phyloP scores from a whole-genome alignment of 2,888 invertebrate species.

The Apamea crenata region DNA sequence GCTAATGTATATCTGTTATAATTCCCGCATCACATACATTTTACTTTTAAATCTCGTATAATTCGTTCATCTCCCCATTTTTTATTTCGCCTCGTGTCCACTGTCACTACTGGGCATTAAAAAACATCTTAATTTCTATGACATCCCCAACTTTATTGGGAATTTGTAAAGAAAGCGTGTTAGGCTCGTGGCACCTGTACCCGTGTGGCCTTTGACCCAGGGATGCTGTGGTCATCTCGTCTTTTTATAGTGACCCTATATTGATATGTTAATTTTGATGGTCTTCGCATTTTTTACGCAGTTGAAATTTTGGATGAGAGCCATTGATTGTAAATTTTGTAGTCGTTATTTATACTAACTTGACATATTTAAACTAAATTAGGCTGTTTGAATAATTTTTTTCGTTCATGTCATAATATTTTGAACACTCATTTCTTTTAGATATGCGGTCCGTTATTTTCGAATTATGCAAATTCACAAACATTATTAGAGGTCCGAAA shows the following conservation, averaged over 20 bases:
- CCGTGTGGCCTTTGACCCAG: constrained; percentile 62
- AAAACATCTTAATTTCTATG: constrained; percentile 67
- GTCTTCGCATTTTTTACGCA: constrained; percentile 59
- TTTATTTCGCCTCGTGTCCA: constrained; percentile 64
- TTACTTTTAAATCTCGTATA: constrained; percentile 66
- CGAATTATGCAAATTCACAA: constrained; percentile 54
- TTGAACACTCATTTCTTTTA: constrained; percentile 43
- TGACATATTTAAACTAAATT: constrained; percentile 56
- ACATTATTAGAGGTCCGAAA: constrained; percentile 27
- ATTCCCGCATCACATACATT: constrained; percentile 60
- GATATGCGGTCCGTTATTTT: constrained; percentile 49
- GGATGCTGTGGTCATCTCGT: constrained; percentile 70
- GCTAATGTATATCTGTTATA: constrained; percentile 59
- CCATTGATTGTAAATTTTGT: constrained; percentile 60
- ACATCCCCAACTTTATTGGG: constrained; percentile 66
- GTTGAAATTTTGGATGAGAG: constrained; percentile 54
- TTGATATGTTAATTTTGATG: constrained; percentile 65
- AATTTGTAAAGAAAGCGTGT: constrained; percentile 70
- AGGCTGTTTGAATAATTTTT: constrained; percentile 61
- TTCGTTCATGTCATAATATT: constrained; percentile 64
- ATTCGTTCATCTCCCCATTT: constrained; percentile 67
- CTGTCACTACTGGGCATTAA: constrained; percentile 69
- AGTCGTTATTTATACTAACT: constrained; percentile 58
- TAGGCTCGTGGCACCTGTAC: constrained; percentile 66
- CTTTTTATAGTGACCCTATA: constrained; percentile 61